These are phyloP conservation scores for Macaria liturata DNA, from an alignment of 2,888 invertebrate species.

Conservation along the genomic window DNA sequence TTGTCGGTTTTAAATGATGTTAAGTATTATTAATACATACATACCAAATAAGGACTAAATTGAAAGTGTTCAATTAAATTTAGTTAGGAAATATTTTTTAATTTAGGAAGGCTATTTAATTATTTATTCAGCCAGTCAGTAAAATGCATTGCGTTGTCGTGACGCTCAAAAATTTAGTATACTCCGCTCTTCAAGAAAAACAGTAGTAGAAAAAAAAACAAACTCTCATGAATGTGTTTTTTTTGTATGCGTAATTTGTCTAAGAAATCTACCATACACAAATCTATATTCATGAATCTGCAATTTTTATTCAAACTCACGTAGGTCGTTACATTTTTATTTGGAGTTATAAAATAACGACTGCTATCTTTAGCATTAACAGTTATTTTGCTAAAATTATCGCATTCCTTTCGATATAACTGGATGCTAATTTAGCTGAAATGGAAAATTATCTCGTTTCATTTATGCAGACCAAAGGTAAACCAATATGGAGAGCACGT, in stretches of 20 bases:
- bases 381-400: constrained; percentile 26
- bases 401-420: constrained; percentile 25
- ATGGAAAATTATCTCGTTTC: constrained; percentile 9
- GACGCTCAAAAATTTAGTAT: too few relatives aligned
- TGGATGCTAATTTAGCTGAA: constrained; percentile 12
- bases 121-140: too few relatives aligned
- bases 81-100: too few relatives aligned
- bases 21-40: too few relatives aligned
- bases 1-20: too few relatives aligned
- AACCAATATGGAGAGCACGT: constrained; percentile 2
- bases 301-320: constrained; percentile 44
- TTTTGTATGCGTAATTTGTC: neutral
- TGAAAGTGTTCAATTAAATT: too few relatives aligned
- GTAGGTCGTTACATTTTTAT: constrained; percentile 37
- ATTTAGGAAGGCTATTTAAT: too few relatives aligned
- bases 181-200: too few relatives aligned
- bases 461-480: constrained; percentile 3
- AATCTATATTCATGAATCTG: constrained; percentile 44
- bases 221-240: too few relatives aligned
- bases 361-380: constrained; percentile 20
- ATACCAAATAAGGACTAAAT: too few relatives aligned
- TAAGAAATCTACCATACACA: constrained; percentile 23
- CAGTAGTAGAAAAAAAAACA: too few relatives aligned
- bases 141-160: too few relatives aligned
- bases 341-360: constrained; percentile 34